Evolutionary conservation across 2,888 invertebrate species (phyloP), one percentile per base, ranked within the genome.

Genomic region (Dioctria rufipes): DNA sequence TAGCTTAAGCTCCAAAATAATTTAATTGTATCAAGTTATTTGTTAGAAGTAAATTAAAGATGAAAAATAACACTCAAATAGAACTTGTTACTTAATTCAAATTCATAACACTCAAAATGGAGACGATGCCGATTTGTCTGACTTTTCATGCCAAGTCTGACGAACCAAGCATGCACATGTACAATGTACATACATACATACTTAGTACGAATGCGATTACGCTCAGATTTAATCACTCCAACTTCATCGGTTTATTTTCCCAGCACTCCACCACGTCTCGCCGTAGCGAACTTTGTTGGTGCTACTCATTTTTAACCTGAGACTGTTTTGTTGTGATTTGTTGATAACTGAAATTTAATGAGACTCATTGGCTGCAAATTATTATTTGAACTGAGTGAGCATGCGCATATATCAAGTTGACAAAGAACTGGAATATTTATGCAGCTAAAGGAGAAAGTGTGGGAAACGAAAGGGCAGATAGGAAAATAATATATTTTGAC

Each of bases 281-380:
- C 2, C 25, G 25, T 25, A 25, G 25, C 1, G 11, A 54, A 54
- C n/a, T 4, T 54, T 25, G 25, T 25, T 54, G 54, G 54, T n/a
- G 54, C 54, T 11, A 54, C 11, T 54, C 54, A 54, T 4, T n/a
- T 25, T 54, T n/a, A 54, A 54, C 11, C 54, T n/a, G 54, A n/a
- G 54, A 11, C 54, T 54, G n/a, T 4, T 54, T 11, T 4, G 11
- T n/a, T 54, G 54, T 54, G 54, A 54, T 54, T 54, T 54, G 54
- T 54, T n/a, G 8, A 54, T 54, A 54, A 8, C 69, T 51, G 69
- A 54, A 69, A 46, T 69, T 54, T 69, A 69, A 69, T 69, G 60
- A 75, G 60, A 71, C 43, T 60, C 73, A 75, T 75, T 75, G 73
- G 60, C 42, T 25, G 58, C 73, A 75, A 75, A 60, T 60, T 75